Percentiles rank a stretch among this genome's conserved stretches.
phyloP scores from a whole-genome alignment of 2,113 vertebrate genomes.

The Actinemys pallida region DNA sequence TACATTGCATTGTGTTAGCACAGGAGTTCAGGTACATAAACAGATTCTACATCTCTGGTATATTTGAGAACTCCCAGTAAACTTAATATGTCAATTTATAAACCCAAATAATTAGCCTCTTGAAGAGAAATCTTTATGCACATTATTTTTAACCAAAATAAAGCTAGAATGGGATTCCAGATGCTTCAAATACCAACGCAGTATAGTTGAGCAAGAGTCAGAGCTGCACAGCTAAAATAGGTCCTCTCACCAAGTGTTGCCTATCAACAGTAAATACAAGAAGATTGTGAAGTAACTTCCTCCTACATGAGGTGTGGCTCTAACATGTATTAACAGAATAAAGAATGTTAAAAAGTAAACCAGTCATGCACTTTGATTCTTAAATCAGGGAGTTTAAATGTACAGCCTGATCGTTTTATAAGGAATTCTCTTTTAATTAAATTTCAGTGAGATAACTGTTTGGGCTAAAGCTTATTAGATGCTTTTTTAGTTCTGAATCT shows the following conservation, averaged over 20 bases:
- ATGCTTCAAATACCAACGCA: not conserved
- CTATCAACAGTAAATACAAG: constrained; percentile 49
- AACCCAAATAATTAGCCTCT: not conserved
- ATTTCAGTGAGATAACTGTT: constrained; percentile 17
- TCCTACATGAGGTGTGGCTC: constrained; percentile 67
- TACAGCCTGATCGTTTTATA: not conserved
- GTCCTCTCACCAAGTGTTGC: constrained; percentile 23
- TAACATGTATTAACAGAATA: constrained; percentile 61
- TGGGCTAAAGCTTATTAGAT: not conserved
- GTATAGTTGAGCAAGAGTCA: not conserved
- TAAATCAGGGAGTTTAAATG: constrained; percentile 5
- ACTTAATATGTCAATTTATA: not conserved
- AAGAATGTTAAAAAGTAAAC: constrained; percentile 29
- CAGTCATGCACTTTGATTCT: not conserved
- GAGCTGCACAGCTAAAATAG: not conserved
- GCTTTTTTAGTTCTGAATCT: not conserved
- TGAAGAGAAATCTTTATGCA: not conserved
- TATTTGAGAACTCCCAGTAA: not conserved
- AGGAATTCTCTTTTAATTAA: not conserved
- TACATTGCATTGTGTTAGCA: not conserved
- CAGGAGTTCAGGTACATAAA: not conserved
- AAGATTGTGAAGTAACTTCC: constrained; percentile 61
- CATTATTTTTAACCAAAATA: not conserved
- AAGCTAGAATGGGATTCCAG: not conserved
- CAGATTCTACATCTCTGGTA: not conserved